Evolutionary conservation across 2,888 invertebrate genomes (phyloP).

Genomic region (Herminia tarsipennalis): DNA sequence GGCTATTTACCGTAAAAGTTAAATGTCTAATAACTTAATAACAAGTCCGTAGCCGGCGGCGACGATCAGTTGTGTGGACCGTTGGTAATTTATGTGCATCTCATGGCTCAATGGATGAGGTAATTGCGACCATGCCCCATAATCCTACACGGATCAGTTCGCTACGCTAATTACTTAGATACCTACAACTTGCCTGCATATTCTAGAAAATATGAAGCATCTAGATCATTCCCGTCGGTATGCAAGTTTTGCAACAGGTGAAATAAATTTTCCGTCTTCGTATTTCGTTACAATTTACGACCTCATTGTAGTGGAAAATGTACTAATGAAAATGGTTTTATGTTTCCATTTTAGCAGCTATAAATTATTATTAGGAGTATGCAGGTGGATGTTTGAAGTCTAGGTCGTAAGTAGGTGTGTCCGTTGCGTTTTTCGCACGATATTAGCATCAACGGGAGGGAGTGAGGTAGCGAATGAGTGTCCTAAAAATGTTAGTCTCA

Average conservation of each 20-base stretch:
- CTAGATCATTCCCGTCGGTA: slow-evolving; percentile 38
- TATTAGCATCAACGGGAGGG: slow-evolving; percentile 34
- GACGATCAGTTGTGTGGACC: slow-evolving; percentile 35
- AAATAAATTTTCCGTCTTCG: slow-evolving; percentile 46
- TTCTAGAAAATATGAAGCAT: slow-evolving; percentile 40
- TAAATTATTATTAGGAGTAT: slow-evolving; percentile 39
- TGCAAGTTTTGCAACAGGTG: slow-evolving; percentile 47
- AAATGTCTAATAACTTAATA: slow-evolving; percentile 38
- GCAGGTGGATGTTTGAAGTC: slow-evolving; percentile 26
- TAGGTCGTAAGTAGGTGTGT: slow-evolving; percentile 37
- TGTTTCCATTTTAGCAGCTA: slow-evolving; percentile 40
- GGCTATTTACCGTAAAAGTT: too few relatives aligned
- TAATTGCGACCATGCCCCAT: slow-evolving; percentile 57
- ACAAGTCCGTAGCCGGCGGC: slow-evolving; percentile 39
- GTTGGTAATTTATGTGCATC: slow-evolving; percentile 56
- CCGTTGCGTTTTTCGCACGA: slow-evolving; percentile 18
- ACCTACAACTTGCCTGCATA: slow-evolving; percentile 12
- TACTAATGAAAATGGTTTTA: slow-evolving; percentile 52
- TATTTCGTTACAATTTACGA: slow-evolving; percentile 50
- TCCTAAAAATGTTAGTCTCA: slow-evolving; percentile 68
- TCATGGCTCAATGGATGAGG: slow-evolving; percentile 56
- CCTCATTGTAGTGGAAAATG: slow-evolving; percentile 38
- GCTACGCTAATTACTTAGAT: slow-evolving; percentile 22
- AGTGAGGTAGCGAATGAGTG: slow-evolving; percentile 53
- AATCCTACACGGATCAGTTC: slow-evolving; percentile 31